Base-by-base conservation (phyloP, 2,113 vertebrate species). In the Lagenorhynchus albirostris region DNA sequence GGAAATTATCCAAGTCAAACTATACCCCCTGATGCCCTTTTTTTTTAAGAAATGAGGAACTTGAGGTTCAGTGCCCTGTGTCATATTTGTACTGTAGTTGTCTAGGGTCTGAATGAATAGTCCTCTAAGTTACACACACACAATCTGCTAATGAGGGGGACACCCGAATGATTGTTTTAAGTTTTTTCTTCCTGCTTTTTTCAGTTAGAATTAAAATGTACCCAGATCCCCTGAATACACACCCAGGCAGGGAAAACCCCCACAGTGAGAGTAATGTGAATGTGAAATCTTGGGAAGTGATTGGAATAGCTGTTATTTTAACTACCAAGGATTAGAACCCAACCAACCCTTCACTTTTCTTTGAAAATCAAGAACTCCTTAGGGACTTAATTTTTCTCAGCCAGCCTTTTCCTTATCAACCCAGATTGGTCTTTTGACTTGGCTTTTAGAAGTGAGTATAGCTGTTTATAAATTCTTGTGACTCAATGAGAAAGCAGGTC, bases 301-400 rank as follows among this genome's bases (percentile, higher is more conserved):
- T 86, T 93, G 62, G 44, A 73, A 47, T 29, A 80, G 68, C 65
- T 77, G 17, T 71, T 68, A 86, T 86, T 93, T 96, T 92, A 82
- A 93, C 82, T 93, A 73, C 33, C 41, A 83, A 47, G 25, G 14
- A 15, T 94, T 84, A 88, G 94, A 87, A 97, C 31, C 8, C 33
- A 95, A 29, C 70, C 55, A 97, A 29, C 63, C 11, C 41, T 95
- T 81, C 36, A 76, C 76, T 96, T 91, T 89, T 84, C 71, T 89
- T 92, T 94, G 55, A 68, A 94, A 97, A 89, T 68, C 18, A 20
- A 71, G 80, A 96, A 73, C 9, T 94, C 38, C 55, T 71, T 74
- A 76, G 80, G 23, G 20, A 65, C 50, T 90, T 94, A 73, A 29
- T 81, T 41, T 84, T 97, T 74, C 25, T 91, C 8, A 44, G 29